A percentile compares a stretch with the other conserved stretches of the same genome.
Evolutionary conservation across 2,113 vertebrate genomes (phyloP).

Genomic region (Sporophila hypoxantha): DNA sequence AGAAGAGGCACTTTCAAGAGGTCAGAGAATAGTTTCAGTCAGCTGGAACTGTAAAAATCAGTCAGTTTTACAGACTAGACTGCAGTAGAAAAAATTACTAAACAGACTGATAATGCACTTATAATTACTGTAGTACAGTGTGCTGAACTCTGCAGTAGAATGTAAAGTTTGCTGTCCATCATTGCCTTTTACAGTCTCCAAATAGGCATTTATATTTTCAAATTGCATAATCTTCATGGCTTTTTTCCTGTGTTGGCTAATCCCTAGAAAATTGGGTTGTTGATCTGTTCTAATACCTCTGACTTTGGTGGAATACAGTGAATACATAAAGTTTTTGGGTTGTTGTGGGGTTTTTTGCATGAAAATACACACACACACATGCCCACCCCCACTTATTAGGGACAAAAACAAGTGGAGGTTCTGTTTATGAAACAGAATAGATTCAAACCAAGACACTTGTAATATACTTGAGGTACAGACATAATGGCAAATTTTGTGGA

Average conservation of each 20-base stretch:
- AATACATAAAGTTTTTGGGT: neutral
- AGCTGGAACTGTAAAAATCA: neutral
- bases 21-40: neutral
- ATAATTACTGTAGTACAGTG: neutral
- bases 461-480: neutral
- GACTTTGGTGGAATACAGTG: neutral
- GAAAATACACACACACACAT: accelerated
- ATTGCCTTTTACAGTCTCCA: neutral
- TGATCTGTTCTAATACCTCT: neutral
- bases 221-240: neutral
- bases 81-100: neutral
- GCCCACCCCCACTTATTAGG: too few relatives aligned
- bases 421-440: neutral
- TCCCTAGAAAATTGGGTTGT: neutral
- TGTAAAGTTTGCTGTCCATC: neutral
- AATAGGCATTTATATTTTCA: neutral
- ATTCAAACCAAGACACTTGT: neutral
- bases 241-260: neutral
- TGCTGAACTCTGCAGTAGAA: neutral
- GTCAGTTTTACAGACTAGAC: neutral
- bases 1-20: neutral
- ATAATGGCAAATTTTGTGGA: neutral
- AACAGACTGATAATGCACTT: neutral
- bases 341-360: neutral
- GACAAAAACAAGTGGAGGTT: neutral